phyloP scores from a whole-genome alignment of 2,797 vertebrate species.

The Aselliscus stoliczkanus region DNA sequence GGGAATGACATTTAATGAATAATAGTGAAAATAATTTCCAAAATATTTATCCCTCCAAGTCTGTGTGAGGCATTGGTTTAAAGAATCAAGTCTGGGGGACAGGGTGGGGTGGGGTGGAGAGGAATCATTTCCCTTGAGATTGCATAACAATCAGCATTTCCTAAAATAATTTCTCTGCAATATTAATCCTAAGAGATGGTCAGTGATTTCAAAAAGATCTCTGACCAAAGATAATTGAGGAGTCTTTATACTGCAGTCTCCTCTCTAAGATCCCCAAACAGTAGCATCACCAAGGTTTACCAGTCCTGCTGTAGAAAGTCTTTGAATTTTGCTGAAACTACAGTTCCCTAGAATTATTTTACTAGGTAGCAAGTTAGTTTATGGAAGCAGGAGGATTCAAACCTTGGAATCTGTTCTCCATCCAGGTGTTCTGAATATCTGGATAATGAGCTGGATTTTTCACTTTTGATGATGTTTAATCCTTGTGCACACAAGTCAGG shows the following conservation, averaged over 20 bases:
- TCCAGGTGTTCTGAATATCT: not conserved
- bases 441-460: not conserved
- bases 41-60: not conserved
- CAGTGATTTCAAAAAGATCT: not conserved
- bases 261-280: not conserved
- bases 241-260: not conserved
- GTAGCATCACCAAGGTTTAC: not conserved
- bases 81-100: not conserved
- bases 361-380: not conserved
- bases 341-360: not conserved
- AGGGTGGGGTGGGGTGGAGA: fast-evolving
- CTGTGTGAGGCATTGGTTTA: not conserved
- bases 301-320: not conserved
- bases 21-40: not conserved
- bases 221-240: not conserved
- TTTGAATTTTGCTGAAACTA: not conserved
- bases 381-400: not conserved
- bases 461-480: not conserved
- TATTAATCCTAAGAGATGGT: not conserved
- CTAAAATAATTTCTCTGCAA: not conserved
- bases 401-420: not conserved
- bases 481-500: not conserved
- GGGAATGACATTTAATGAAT: not conserved
- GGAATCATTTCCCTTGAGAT: not conserved
- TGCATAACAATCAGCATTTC: not conserved